These are phyloP conservation scores for Pedicia rivosa DNA, from an alignment of 2,888 invertebrate genomes.

Conservation along the genomic window DNA sequence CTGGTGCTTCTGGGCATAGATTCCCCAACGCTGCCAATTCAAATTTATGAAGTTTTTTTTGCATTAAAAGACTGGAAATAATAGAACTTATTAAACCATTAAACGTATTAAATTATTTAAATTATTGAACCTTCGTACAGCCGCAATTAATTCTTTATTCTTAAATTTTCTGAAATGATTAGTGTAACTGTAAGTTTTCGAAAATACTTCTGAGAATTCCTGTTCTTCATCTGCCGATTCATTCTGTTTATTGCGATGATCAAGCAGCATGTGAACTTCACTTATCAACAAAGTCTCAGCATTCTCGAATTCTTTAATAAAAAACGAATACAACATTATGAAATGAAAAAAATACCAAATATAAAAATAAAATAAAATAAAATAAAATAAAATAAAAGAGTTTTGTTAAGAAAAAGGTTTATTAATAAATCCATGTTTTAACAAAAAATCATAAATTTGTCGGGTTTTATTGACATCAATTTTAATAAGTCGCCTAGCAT, in stretches of 20 bases:
- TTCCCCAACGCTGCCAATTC: slow-evolving; percentile 95
- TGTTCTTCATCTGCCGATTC: slow-evolving; percentile 97
- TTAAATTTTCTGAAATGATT: slow-evolving; percentile 94
- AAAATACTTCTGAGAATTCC: slow-evolving; percentile 95
- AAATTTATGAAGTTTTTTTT: slow-evolving; percentile 95
- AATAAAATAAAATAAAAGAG: no score
- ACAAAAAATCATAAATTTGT: slow-evolving; percentile 65
- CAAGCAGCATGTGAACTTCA: slow-evolving; percentile 88
- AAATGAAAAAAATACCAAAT: slow-evolving; percentile 6
- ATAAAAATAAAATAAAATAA: slow-evolving; percentile 7
- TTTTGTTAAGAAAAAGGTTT: slow-evolving; percentile 32
- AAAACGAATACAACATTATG: neutral
- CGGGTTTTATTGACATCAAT: slow-evolving; percentile 90
- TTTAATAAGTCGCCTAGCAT: slow-evolving; percentile 69
- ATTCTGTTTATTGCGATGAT: slow-evolving; percentile 94
- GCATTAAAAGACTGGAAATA: slow-evolving; percentile 62
- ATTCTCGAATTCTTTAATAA: slow-evolving; percentile 78
- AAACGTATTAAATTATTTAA: neutral
- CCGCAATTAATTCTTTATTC: slow-evolving; percentile 94
- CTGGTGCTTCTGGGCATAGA: slow-evolving; percentile 95
- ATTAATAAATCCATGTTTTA: slow-evolving; percentile 53
- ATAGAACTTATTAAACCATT: slow-evolving; percentile 10
- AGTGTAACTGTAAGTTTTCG: slow-evolving; percentile 93
- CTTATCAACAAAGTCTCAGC: slow-evolving; percentile 94
- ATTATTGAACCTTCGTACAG: slow-evolving; percentile 69